Evolutionary conservation across 1,140 invertebrate species (phyloP), one percentile per base, ranked within the genome.

Genomic region (Lethrus apterus): DNA sequence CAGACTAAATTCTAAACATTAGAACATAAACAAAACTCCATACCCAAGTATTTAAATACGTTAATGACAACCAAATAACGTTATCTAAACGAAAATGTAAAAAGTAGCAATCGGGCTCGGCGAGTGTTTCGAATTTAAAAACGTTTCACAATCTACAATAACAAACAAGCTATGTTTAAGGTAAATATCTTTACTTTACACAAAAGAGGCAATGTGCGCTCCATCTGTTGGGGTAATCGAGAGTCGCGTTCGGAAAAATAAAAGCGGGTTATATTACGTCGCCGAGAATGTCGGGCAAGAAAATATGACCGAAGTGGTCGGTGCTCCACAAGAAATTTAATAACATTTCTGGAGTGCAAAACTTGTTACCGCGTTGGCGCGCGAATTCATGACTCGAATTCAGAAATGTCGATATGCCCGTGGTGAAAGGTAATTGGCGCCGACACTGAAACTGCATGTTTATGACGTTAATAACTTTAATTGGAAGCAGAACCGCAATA

Each of bases 221-320:
- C 48, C 48, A 50, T 50, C 48, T 50, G 48, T 19, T 50, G 41
- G 48, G 21, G 48, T 29, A 44, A 20, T 38, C 24, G 8, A 42
- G 43, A 46, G 40, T 38, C 48, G 38, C 43, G 30, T 20, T 21
- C 35, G 14, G 11, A 38, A 36, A 49, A 49, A 50, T 50, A 50
- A 50, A 50, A 50, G 36, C 35, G n/a, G 35, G 48, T 43, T n/a
- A 46, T 40, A 47, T 47, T 40, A 33, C 34, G 26, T 38, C 32
- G 20, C 20, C 30, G 30, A 31, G 30, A 31, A 31, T 31, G 14
- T 35, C 44, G 13, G 26, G 14, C 11, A 15, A 32, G 14, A 35
- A 23, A 36, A 36, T n/a, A n/a, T 36, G 44, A 24, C 44, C 36
- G 44, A 31, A 46, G 32, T 46, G n/a, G n/a, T n/a, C n/a, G n/a